Evolutionary conservation across 92 coral and sea anemone species (phyloP).

Genomic region (Palythoa grandiflora): DNA sequence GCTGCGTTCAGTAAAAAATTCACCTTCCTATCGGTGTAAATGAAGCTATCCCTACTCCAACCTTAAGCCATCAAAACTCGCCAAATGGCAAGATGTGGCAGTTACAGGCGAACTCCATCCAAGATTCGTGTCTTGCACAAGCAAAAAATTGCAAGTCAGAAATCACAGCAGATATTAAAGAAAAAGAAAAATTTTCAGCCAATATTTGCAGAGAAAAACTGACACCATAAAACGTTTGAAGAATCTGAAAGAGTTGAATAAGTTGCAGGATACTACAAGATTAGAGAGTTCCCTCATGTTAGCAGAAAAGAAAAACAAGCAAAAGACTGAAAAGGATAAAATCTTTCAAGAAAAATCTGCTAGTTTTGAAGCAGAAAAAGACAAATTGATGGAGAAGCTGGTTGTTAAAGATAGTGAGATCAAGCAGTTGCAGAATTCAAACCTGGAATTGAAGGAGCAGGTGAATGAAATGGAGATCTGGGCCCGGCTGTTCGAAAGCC

Average conservation of each 20-base stretch:
- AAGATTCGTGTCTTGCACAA: neutral
- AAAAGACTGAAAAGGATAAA: neutral
- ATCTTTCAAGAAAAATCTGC: constrained; percentile 13
- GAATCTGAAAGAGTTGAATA: too few relatives aligned
- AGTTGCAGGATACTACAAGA: constrained; percentile 12
- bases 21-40: constrained; percentile 19
- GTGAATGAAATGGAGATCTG: neutral
- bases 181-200: neutral
- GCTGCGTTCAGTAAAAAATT: constrained; percentile 2
- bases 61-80: constrained; percentile 26
- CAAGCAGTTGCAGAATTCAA: neutral
- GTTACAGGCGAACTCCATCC: constrained; percentile 15
- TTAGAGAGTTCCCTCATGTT: constrained; percentile 3
- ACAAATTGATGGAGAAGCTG: neutral
- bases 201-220: constrained; percentile 8
- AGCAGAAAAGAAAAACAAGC: constrained; percentile 13
- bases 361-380: neutral
- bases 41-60: constrained; percentile 4
- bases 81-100: neutral
- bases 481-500: neutral
- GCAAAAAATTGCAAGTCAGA: constrained; percentile 5
- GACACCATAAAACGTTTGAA: constrained; percentile 17
- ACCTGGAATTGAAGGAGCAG: neutral
- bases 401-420: neutral
- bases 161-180: neutral